phyloP scores from a whole-genome alignment of 2,113 vertebrate genomes.

The Leptobrachium leishanense region DNA sequence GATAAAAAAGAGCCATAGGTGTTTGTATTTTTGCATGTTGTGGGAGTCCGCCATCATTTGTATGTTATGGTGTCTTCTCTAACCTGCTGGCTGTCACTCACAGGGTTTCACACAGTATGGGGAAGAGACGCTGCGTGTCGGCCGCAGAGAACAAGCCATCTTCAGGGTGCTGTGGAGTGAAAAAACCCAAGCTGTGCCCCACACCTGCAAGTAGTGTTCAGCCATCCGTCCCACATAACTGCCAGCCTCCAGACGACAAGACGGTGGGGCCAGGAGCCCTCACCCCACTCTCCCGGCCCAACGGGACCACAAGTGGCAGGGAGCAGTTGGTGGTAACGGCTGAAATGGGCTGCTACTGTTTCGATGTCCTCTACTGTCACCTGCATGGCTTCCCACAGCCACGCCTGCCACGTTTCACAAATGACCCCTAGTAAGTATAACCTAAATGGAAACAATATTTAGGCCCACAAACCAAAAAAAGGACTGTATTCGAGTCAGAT shows the following conservation, averaged over 20 bases:
- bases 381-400: constrained; percentile 82
- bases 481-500: too few relatives aligned
- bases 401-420: constrained; percentile 80
- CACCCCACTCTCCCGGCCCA: constrained; percentile 75
- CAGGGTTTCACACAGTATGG: constrained; percentile 81
- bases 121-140: constrained; percentile 83
- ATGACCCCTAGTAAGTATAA: constrained; percentile 84
- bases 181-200: constrained; percentile 77
- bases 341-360: constrained; percentile 86
- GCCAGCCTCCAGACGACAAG: constrained; percentile 77
- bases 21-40: too few relatives aligned
- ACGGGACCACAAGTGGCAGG: constrained; percentile 76
- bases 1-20: too few relatives aligned
- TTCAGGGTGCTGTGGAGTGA: constrained; percentile 82
- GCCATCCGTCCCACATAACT: constrained; percentile 72
- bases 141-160: constrained; percentile 82
- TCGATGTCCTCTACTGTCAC: constrained; percentile 83
- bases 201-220: constrained; percentile 18
- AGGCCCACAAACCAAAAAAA: too few relatives aligned
- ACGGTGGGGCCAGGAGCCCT: constrained; percentile 77
- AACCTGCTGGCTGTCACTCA: constrained; percentile 3
- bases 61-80: background rate
- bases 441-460: too few relatives aligned
- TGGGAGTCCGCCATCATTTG: too few relatives aligned
- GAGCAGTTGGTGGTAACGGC: constrained; percentile 82